Conservation (phyloP, 2,113 vertebrate species). For the Trachemys scripta region DNA sequence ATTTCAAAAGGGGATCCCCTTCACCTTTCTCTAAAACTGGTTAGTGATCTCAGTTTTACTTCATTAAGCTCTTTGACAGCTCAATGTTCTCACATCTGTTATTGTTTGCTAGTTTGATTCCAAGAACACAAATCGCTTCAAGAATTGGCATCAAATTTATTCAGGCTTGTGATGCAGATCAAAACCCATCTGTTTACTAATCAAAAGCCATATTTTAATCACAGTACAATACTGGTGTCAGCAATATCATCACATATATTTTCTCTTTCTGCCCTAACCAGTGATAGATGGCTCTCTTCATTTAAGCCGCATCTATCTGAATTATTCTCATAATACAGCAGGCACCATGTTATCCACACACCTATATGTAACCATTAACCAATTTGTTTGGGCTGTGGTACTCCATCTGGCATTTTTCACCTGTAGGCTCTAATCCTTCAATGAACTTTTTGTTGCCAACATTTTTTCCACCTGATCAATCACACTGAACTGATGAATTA, state of each 20-base stretch:
- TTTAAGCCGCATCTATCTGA: neutral
- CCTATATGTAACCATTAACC: neutral
- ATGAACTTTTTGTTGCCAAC: neutral
- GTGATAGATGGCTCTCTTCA: neutral
- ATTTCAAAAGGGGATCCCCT: slow-evolving; percentile 67
- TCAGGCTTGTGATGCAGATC: slow-evolving; percentile 69
- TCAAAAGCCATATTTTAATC: slow-evolving; percentile 74
- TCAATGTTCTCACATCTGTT: slow-evolving; percentile 80
- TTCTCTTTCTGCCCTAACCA: slow-evolving; percentile 10
- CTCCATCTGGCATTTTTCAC: neutral
- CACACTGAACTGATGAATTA: neutral
- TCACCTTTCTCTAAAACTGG: slow-evolving; percentile 63
- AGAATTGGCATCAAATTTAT: slow-evolving; percentile 74
- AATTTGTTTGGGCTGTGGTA: neutral
- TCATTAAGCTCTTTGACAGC: slow-evolving; percentile 80
- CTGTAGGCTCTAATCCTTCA: neutral
- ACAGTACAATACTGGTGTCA: slow-evolving; percentile 27
- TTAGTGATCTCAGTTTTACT: slow-evolving; percentile 73
- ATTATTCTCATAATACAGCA: neutral
- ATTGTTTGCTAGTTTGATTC: slow-evolving; percentile 71
- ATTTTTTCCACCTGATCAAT: neutral
- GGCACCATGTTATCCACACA: neutral
- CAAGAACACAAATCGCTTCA: slow-evolving; percentile 76
- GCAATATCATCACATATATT: neutral
- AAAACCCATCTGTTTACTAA: slow-evolving; percentile 81